phyloP scores from a whole-genome alignment of 2,888 invertebrate species.

The Eustalomyia histrio region DNA sequence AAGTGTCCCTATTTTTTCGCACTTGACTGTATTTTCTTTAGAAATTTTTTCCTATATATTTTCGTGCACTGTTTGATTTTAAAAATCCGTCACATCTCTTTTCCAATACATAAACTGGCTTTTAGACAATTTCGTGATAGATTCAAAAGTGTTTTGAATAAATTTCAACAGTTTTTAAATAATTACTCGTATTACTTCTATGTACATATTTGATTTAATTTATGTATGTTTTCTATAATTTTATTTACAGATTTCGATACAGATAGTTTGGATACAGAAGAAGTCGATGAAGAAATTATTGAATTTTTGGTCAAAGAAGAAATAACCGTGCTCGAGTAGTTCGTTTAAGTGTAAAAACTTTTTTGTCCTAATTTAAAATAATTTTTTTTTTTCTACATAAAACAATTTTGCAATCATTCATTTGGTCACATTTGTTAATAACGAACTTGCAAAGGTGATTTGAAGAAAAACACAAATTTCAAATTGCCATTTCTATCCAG shows the following conservation, averaged over 20 bases:
- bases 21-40: too few relatives aligned
- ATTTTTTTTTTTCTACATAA: conserved; percentile 29
- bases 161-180: too few relatives aligned
- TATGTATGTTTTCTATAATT: conserved; percentile 30
- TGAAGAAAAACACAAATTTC: conserved; percentile 8
- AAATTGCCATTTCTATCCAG: conserved; percentile 7
- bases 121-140: too few relatives aligned
- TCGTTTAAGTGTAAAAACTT: conserved; percentile 27
- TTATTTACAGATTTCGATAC: conserved; percentile 90
- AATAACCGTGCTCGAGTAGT: conserved; percentile 87
- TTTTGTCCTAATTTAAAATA: conserved; percentile 32
- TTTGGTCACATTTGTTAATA: conserved; percentile 23
- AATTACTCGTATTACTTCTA: too few relatives aligned
- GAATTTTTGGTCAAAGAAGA: conserved; percentile 99
- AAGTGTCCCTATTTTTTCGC: too few relatives aligned
- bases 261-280: conserved; percentile 94
- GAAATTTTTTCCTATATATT: too few relatives aligned
- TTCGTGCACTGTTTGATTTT: too few relatives aligned
- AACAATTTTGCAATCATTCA: conserved; percentile 36
- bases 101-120: too few relatives aligned
- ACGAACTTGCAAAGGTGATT: conserved; percentile 26
- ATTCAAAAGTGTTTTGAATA: too few relatives aligned
- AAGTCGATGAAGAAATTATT: conserved; percentile 95
- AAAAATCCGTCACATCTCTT: too few relatives aligned
- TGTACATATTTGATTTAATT: too few relatives aligned